Conservation (phyloP, 2,113 vertebrate species). For the Neoarius graeffei region DNA sequence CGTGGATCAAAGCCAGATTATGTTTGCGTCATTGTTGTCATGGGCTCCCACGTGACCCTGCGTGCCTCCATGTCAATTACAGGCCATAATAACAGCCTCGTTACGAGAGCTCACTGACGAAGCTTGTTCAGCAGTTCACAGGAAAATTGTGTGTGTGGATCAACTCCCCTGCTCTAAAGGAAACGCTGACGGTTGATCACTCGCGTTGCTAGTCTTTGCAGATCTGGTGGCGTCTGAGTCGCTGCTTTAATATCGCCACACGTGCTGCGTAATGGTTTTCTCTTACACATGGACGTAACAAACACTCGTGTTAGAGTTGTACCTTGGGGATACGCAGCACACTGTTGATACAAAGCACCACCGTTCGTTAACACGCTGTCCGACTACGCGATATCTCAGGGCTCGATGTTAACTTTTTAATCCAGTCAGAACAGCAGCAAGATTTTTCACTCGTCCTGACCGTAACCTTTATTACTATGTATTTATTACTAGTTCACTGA, state of each 20-base stretch:
- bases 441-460: no score
- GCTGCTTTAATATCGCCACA: background rate
- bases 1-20: slow-evolving; percentile 22
- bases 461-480: no score
- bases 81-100: background rate
- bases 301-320: background rate
- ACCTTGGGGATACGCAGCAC: background rate
- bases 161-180: background rate
- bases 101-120: background rate
- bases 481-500: no score
- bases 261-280: background rate
- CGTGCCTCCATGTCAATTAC: background rate
- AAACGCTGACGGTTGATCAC: slow-evolving; percentile 7
- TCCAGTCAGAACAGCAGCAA: no score
- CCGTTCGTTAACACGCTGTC: background rate
- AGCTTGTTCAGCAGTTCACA: background rate
- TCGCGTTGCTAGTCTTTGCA: slow-evolving; percentile 5
- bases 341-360: background rate
- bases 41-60: background rate
- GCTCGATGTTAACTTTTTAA: no score
- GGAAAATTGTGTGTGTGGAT: background rate
- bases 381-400: background rate
- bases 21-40: slow-evolving; percentile 1
- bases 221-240: background rate
- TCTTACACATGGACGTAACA: background rate